These are phyloP conservation scores for Argyra leucocephala DNA, from an alignment of 2,888 invertebrate genomes.

Conservation along the genomic window DNA sequence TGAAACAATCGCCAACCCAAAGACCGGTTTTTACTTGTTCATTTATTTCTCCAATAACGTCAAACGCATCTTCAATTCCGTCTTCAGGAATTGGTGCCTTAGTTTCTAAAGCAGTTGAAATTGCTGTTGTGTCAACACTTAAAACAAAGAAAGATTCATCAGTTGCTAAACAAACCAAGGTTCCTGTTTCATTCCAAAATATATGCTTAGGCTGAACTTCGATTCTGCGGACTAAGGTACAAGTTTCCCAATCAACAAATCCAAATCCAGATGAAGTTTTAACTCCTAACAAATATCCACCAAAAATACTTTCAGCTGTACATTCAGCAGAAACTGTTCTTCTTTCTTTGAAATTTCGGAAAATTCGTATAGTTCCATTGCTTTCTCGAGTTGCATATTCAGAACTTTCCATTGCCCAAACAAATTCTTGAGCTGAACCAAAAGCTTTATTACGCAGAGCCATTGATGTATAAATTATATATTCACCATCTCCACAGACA, in stretches of 20 bases:
- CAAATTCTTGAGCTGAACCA: conserved; percentile 96
- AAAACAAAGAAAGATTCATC: conserved; percentile 93
- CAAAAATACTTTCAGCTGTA: conserved; percentile 93
- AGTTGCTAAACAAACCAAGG: conserved; percentile 84
- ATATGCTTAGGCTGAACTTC: conserved; percentile 91
- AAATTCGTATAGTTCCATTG: conserved; percentile 81
- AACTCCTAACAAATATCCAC: conserved; percentile 83
- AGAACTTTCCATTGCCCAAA: conserved; percentile 95
- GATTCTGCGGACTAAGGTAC: conserved; percentile 85
- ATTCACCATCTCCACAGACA: conserved; percentile 98
- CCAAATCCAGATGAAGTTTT: conserved; percentile 84
- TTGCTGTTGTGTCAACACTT: conserved; percentile 73
- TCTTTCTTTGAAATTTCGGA: conserved; percentile 96
- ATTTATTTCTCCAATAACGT: conserved; percentile 79
- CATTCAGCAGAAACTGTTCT: conserved; percentile 94
- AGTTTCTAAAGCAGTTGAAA: conserved; percentile 65
- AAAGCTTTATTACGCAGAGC: conserved; percentile 97
- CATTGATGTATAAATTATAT: conserved; percentile 99
- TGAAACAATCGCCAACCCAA: conserved; percentile 99
- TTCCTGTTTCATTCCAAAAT: conserved; percentile 95
- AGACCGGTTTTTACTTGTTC: conserved; percentile 89
- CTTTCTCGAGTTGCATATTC: conserved; percentile 85
- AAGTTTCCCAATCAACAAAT: conserved; percentile 96
- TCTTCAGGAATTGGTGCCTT: conserved; percentile 75
- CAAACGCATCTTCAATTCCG: conserved; percentile 92